Conservation (phyloP, 2,797 vertebrate genomes). For the Girardinus metallicus region DNA sequence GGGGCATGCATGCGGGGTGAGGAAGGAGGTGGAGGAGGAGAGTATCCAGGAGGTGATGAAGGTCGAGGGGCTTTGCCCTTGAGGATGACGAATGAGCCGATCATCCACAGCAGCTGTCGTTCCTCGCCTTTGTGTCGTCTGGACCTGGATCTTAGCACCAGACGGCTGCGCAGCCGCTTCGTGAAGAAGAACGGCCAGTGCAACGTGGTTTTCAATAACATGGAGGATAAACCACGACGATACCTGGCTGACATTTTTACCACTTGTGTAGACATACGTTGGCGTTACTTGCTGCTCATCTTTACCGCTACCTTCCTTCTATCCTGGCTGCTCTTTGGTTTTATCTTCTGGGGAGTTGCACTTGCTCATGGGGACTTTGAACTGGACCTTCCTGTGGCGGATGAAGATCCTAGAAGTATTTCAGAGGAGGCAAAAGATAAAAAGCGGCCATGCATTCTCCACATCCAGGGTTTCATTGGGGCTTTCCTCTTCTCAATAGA, state of each 20-base stretch:
- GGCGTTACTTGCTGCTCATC: conserved; percentile 92
- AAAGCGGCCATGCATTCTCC: conserved; percentile 89
- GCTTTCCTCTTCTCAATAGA: conserved; percentile 95
- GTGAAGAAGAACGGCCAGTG: conserved; percentile 96
- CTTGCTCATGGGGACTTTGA: conserved; percentile 90
- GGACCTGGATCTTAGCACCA: conserved; percentile 67
- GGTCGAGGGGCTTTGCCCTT: conserved; percentile 63
- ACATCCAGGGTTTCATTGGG: conserved; percentile 92
- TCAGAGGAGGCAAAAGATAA: conserved; percentile 55
- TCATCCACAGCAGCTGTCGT: conserved; percentile 80
- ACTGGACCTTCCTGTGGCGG: conserved; percentile 58
- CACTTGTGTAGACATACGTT: conserved; percentile 98
- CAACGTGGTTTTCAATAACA: conserved; percentile 93
- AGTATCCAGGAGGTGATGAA: conserved; percentile 60
- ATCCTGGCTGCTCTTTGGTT: conserved; percentile 90
- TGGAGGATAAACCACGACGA: conserved; percentile 91
- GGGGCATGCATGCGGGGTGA: conserved; percentile 59
- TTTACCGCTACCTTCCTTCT: conserved; percentile 91
- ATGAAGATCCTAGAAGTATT: conserved; percentile 42
- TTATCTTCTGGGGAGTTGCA: conserved; percentile 91
- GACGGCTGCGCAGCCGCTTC: conserved; percentile 88
- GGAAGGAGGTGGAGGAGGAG: conserved; percentile 56
- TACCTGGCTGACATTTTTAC: conserved; percentile 99
- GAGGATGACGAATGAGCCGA: conserved; percentile 63
- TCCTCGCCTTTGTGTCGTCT: conserved; percentile 82